These are phyloP conservation scores for Mustela nigripes DNA, from an alignment of 2,113 vertebrate genomes.

Conservation along the genomic window DNA sequence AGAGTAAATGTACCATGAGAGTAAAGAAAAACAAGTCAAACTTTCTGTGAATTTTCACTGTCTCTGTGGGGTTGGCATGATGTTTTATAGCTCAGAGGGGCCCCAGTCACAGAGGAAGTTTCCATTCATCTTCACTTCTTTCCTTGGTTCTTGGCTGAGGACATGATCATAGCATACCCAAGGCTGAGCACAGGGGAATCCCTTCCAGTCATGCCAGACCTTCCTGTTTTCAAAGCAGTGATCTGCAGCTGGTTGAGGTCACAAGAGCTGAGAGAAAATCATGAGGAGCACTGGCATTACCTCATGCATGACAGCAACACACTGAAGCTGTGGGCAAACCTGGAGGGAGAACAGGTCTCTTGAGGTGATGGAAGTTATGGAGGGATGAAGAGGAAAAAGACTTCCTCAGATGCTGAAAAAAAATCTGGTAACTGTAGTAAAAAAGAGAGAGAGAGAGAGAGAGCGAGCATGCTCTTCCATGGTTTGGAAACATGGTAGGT, in stretches of 20 bases:
- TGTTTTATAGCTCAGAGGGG: neutral
- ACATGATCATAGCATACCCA: fast-evolving
- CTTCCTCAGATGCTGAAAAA: neutral
- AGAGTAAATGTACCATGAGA: neutral
- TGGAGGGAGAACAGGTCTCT: neutral
- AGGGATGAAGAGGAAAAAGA: neutral
- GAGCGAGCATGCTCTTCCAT: neutral
- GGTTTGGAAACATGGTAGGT: neutral
- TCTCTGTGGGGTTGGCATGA: neutral
- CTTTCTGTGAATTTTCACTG: neutral
- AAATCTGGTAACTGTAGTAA: neutral
- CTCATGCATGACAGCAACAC: neutral
- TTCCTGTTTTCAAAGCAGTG: neutral
- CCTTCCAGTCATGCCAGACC: neutral
- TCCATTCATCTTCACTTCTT: neutral
- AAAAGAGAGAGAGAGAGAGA: no score
- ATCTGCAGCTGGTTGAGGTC: neutral
- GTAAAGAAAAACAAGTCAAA: neutral
- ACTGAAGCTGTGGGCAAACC: neutral
- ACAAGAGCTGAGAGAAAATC: neutral
- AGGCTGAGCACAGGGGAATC: neutral
- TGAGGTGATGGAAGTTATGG: neutral
- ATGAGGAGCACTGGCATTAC: neutral
- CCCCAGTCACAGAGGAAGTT: neutral
- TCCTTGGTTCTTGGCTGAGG: neutral